Evolutionary conservation across 2,797 vertebrate genomes (phyloP).

Genomic region (Pseudocheirus occidentalis): DNA sequence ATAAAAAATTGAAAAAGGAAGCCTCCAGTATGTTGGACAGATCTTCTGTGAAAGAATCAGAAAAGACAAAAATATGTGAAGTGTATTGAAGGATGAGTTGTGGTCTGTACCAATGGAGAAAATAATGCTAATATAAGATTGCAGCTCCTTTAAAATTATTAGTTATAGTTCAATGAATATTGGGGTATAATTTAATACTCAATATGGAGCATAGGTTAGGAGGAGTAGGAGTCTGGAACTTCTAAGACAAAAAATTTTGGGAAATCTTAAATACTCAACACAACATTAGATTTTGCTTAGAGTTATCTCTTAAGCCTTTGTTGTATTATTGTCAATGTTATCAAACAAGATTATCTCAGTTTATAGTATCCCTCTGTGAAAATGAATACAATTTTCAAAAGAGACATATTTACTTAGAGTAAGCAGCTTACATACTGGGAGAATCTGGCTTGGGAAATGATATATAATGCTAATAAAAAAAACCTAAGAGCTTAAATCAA

Average conservation of each 20-base stretch:
- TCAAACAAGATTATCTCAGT: not conserved
- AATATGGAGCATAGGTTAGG: not conserved
- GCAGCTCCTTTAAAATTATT: not conserved
- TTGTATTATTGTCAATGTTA: not conserved
- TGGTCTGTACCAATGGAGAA: not conserved
- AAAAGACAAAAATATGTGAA: not conserved
- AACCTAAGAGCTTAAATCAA: conserved; percentile 7
- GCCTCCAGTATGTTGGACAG: not conserved
- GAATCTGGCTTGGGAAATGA: not conserved
- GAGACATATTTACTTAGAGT: not conserved
- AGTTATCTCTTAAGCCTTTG: conserved; percentile 9
- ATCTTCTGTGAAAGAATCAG: not conserved
- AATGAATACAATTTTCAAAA: conserved; percentile 5
- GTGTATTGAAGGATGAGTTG: not conserved
- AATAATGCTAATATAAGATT: not conserved
- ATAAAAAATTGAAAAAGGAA: not conserved
- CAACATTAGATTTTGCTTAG: not conserved
- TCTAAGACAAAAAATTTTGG: not conserved
- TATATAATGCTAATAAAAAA: not conserved
- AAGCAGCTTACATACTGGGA: not conserved
- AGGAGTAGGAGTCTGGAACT: not conserved
- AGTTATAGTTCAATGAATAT: not conserved
- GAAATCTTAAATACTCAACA: not conserved
- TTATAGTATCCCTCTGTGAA: not conserved
- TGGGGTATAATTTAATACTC: not conserved